Conservation (phyloP, 2,888 invertebrate genomes). For the Andrena fulva region DNA sequence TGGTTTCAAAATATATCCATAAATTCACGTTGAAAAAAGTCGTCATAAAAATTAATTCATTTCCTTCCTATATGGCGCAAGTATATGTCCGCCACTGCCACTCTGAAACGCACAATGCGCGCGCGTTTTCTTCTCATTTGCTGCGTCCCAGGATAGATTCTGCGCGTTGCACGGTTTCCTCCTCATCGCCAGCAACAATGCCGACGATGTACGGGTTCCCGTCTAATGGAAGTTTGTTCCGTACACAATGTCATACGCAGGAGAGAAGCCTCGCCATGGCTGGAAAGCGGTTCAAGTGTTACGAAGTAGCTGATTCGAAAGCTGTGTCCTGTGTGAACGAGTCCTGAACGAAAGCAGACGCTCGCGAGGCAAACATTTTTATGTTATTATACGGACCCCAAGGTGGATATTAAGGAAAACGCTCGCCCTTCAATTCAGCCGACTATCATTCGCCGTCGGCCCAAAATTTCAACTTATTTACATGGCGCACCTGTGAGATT, state of each 20-base stretch:
- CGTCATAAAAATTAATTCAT: too few relatives aligned
- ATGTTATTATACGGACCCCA: constrained; percentile 79
- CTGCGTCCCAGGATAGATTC: constrained; percentile 38
- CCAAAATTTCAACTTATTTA: constrained; percentile 25
- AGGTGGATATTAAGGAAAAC: constrained; percentile 81
- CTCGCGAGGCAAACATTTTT: constrained; percentile 82
- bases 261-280: constrained; percentile 24
- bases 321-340: constrained; percentile 32
- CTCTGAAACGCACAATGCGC: neutral
- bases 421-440: constrained; percentile 65
- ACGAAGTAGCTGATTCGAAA: constrained; percentile 37
- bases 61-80: too few relatives aligned
- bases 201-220: constrained; percentile 35
- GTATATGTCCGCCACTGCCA: too few relatives aligned
- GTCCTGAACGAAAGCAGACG: constrained; percentile 54
- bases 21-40: too few relatives aligned
- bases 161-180: constrained; percentile 61
- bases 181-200: constrained; percentile 62
- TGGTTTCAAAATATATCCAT: too few relatives aligned
- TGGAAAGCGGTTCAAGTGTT: constrained; percentile 30
- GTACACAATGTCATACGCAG: constrained; percentile 62
- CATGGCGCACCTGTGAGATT: neutral
- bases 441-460: neutral
- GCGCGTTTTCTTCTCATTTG: constrained; percentile 40
- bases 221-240: constrained; percentile 77